Evolutionary conservation across 2,797 vertebrate genomes (phyloP).

Genomic region (Poeciliopsis turneri): DNA sequence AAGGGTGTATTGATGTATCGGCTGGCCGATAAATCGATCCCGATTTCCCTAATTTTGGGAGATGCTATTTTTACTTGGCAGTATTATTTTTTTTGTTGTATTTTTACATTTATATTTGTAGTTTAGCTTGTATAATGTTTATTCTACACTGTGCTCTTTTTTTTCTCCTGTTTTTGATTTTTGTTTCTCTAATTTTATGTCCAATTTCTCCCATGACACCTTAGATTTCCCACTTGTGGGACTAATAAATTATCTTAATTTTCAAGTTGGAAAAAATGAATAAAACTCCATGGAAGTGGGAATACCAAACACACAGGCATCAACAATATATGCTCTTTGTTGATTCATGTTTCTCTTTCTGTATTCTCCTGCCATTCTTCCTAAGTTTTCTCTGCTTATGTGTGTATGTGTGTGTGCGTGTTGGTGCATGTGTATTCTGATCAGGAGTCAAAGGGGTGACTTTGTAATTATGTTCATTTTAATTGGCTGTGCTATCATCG

Average conservation of each 20-base stretch:
- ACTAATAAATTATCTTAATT: background rate
- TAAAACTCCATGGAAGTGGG: background rate
- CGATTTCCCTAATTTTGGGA: no score
- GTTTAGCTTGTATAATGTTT: no score
- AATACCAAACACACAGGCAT: background rate
- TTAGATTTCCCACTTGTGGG: no score
- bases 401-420: constrained; percentile 47
- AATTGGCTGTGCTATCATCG: constrained; percentile 86
- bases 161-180: no score
- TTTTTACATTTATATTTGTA: no score
- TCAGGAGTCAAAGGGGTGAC: constrained; percentile 83
- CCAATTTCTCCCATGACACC: no score
- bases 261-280: background rate
- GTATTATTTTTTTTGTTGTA: no score
- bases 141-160: no score
- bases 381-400: constrained; percentile 13
- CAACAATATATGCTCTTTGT: background rate
- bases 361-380: background rate
- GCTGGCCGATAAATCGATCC: no score
- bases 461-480: constrained; percentile 90
- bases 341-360: background rate
- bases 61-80: no score
- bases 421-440: constrained; percentile 78
- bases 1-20: no score
- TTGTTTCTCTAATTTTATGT: no score